Conservation (phyloP, 2,797 vertebrate genomes). For the Otus scops region DNA sequence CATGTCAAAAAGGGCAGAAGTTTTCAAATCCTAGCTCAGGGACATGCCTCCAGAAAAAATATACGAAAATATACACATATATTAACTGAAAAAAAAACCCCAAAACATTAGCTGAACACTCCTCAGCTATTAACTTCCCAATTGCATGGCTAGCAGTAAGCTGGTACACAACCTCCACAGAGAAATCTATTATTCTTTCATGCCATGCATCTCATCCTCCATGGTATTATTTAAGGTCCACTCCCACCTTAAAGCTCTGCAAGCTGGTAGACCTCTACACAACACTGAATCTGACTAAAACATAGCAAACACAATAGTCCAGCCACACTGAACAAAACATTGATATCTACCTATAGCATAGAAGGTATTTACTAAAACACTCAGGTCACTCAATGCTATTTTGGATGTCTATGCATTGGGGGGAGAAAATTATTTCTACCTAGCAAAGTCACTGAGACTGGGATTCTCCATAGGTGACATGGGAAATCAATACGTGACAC, state of each 20-base stretch:
- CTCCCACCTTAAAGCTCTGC: background rate
- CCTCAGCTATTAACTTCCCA: background rate
- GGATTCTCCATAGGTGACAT: background rate
- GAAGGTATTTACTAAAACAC: background rate
- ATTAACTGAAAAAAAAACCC: background rate
- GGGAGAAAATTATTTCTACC: background rate
- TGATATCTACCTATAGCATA: background rate
- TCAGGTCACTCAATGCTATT: background rate
- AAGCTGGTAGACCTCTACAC: background rate
- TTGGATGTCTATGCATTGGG: background rate
- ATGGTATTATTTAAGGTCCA: background rate
- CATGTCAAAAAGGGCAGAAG: background rate
- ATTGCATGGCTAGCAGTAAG: background rate
- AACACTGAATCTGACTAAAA: background rate
- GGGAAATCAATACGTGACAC: background rate
- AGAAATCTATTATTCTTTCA: background rate
- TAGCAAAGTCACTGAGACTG: background rate
- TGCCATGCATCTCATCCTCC: background rate
- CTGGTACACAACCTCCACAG: background rate
- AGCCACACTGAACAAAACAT: background rate
- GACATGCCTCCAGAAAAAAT: background rate
- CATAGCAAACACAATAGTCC: background rate
- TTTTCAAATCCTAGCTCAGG: background rate
- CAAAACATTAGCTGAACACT: background rate
- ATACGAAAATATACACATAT: background rate